Evolutionary conservation across 2,113 vertebrate genomes (phyloP).

Genomic region (Sclerurus mexicanus): DNA sequence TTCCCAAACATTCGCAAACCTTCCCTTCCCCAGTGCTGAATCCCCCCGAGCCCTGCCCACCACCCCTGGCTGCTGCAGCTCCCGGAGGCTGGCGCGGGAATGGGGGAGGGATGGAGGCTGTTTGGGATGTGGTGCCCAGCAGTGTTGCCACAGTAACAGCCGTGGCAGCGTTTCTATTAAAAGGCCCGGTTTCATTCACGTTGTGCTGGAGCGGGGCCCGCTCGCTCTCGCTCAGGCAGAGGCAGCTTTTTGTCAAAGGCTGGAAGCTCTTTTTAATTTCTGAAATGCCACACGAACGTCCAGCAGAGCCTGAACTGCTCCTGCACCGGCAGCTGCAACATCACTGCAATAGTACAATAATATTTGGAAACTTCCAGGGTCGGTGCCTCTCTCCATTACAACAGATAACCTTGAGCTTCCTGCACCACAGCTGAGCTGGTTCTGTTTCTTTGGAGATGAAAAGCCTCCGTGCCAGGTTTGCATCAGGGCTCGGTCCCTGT

Average conservation of each 20-base stretch:
- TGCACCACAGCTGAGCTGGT: not conserved
- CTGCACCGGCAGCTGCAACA: not conserved
- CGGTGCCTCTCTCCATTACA: not conserved
- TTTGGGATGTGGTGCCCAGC: conserved; percentile 18
- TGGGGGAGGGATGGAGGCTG: not conserved
- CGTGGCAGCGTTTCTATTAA: conserved; percentile 42
- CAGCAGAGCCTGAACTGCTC: not conserved
- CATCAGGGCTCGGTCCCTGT: not conserved
- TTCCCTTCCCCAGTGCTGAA: not conserved
- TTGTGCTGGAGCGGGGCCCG: conserved; percentile 42
- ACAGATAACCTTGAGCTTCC: not conserved
- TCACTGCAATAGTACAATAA: not conserved
- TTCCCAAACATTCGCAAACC: not conserved
- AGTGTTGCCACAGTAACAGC: conserved; percentile 66
- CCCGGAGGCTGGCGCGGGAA: not conserved
- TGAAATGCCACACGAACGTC: not conserved
- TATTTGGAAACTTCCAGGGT: not conserved
- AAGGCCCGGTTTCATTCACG: not conserved
- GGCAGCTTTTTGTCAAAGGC: not conserved
- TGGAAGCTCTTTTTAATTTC: not conserved
- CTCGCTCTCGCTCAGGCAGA: not conserved
- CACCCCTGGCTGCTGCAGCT: not conserved
- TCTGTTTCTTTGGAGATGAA: not conserved
- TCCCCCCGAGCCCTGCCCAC: not conserved
- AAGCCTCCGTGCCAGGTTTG: not conserved